Percentiles rank a stretch among this genome's conserved stretches.
Evolutionary conservation across 2,888 invertebrate species (phyloP).

Genomic region (Siphonodentalium dalli): DNA sequence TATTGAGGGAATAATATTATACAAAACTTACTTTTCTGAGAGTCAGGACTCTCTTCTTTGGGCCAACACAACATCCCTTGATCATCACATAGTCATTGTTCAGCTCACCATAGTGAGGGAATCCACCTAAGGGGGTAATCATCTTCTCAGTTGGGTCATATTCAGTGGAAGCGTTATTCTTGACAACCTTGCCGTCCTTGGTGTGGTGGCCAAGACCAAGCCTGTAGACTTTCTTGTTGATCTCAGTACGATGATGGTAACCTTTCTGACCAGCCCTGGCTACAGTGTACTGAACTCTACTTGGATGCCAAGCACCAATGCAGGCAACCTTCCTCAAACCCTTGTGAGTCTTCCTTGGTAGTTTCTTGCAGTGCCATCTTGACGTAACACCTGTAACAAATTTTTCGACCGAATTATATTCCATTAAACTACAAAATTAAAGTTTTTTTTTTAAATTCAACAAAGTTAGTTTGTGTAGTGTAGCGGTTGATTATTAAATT

Average conservation of each 20-base stretch:
- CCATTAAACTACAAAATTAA: too few species aligned
- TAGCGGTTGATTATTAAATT: too few species aligned
- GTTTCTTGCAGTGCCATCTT: conserved; percentile 99
- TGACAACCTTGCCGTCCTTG: conserved; percentile 74
- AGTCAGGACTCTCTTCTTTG: conserved; percentile 96
- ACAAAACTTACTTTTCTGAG: conserved; percentile 81
- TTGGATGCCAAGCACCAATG: conserved; percentile 99
- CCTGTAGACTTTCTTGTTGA: conserved; percentile 99
- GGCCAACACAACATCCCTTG: conserved; percentile 94
- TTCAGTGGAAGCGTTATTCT: conserved; percentile 97
- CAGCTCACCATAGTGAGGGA: conserved; percentile 99
- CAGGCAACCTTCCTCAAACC: conserved; percentile 98
- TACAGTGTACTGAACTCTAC: conserved; percentile 97
- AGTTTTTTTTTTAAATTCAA: too few species aligned
- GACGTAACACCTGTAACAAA: conserved; percentile 93
- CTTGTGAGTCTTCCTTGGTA: conserved; percentile 99
- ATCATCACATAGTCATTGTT: conserved; percentile 99
- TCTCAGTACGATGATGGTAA: conserved; percentile 99
- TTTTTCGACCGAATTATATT: too few species aligned
- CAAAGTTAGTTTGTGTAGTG: too few species aligned
- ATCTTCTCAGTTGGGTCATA: conserved; percentile 95
- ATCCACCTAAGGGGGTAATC: conserved; percentile 99
- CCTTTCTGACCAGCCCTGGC: conserved; percentile 99
- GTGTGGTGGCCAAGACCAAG: conserved; percentile 79
- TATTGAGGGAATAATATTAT: neutral